Conservation (phyloP, 2,797 vertebrate species). For the Squalus acanthias region DNA sequence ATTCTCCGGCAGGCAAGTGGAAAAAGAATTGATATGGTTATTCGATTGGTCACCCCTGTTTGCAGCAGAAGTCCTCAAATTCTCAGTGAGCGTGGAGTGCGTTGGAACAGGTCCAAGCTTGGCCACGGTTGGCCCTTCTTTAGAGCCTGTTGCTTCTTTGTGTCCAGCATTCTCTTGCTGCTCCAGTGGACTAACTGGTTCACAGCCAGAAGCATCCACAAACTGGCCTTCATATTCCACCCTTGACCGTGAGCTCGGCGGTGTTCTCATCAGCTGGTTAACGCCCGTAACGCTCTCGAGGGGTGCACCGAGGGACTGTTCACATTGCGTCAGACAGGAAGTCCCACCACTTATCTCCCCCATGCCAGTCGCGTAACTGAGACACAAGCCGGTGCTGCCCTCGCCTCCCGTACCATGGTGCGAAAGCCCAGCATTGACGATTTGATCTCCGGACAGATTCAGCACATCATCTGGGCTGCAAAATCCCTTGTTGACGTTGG, state of each 20-base stretch:
- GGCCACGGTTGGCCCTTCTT: not conserved
- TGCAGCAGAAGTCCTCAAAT: not conserved
- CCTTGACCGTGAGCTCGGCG: not conserved
- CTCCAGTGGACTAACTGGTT: not conserved
- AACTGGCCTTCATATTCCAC: not conserved
- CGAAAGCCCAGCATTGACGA: not conserved
- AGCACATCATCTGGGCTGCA: slow-evolving; percentile 28
- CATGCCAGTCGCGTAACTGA: not conserved
- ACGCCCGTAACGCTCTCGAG: not conserved
- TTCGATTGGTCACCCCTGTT: not conserved
- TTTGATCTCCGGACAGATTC: not conserved
- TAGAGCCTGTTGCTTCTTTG: too few species aligned
- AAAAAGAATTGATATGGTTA: not conserved
- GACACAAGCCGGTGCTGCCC: not conserved
- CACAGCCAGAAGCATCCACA: too few species aligned
- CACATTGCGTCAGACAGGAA: not conserved
- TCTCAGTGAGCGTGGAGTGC: not conserved
- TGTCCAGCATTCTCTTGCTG: not conserved
- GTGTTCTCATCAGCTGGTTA: not conserved
- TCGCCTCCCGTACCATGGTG: not conserved
- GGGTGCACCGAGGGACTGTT: not conserved
- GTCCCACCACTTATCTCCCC: not conserved
- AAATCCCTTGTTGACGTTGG: slow-evolving; percentile 33
- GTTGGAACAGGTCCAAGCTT: not conserved
- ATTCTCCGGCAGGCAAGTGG: not conserved